phyloP scores from a whole-genome alignment of 2,113 vertebrate species.

The Microcebus lehilahytsara region DNA sequence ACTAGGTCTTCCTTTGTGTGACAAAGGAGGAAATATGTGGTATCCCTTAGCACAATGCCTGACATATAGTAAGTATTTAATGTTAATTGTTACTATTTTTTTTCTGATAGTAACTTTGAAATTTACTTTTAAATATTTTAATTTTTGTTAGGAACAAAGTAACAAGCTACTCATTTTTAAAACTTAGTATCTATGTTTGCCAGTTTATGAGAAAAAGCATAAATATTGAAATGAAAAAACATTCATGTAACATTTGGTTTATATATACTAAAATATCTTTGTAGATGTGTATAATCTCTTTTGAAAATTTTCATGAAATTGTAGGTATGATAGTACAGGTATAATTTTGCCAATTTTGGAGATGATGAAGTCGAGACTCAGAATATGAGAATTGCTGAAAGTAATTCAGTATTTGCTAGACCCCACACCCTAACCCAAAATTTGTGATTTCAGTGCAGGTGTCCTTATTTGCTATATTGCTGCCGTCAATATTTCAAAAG shows the following conservation, averaged over 20 bases:
- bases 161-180: neutral
- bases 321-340: neutral
- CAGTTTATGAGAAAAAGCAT: neutral
- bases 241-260: neutral
- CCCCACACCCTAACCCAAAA: neutral
- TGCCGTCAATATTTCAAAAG: conserved; percentile 15
- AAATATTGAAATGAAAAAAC: conserved; percentile 28
- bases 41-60: neutral
- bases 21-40: neutral
- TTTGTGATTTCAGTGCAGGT: neutral
- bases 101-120: neutral
- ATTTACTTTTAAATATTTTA: neutral
- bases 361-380: neutral
- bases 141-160: neutral
- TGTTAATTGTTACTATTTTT: neutral
- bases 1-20: neutral
- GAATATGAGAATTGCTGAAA: neutral
- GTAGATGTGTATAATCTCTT: neutral
- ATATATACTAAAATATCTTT: neutral
- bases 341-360: neutral
- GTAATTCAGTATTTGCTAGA: neutral
- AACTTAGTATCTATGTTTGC: neutral
- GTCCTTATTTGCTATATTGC: neutral
- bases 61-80: neutral
- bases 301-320: neutral